Percentiles rank a stretch among this genome's conserved stretches.
Evolutionary conservation across 2,888 invertebrate genomes (phyloP).

Genomic region (Thecocarcelia acutangulata): DNA sequence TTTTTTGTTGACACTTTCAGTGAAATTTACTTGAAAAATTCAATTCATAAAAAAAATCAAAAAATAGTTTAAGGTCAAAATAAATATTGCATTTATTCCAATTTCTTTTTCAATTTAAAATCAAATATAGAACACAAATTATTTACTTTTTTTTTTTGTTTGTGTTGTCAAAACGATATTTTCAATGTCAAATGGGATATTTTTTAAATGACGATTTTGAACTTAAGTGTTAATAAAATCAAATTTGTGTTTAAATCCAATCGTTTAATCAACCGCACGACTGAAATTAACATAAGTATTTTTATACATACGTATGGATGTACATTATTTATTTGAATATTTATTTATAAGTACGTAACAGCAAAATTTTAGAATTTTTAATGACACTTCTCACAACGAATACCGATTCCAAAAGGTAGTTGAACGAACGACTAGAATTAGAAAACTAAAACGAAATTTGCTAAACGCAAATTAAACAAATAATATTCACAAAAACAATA

Average conservation of each 20-base stretch:
- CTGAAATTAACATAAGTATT: no score
- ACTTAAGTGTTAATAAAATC: neutral
- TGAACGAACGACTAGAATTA: slow-evolving; percentile 77
- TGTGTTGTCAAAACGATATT: slow-evolving; percentile 36
- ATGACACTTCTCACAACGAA: slow-evolving; percentile 32
- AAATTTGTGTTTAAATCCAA: slow-evolving; percentile 29
- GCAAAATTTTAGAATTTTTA: slow-evolving; percentile 11
- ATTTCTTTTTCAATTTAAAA: neutral
- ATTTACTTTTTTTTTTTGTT: neutral
- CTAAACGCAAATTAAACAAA: slow-evolving; percentile 67
- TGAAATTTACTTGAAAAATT: slow-evolving; percentile 1
- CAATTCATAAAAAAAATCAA: slow-evolving; percentile 33
- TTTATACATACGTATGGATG: no score
- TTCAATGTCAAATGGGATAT: slow-evolving; percentile 15
- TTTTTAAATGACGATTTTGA: slow-evolving; percentile 53
- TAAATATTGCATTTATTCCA: no score
- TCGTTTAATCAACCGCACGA: slow-evolving; percentile 14
- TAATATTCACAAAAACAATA: slow-evolving; percentile 66
- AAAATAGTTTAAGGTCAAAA: slow-evolving; percentile 67
- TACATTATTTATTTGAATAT: neutral
- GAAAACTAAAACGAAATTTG: slow-evolving; percentile 79
- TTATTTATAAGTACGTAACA: neutral
- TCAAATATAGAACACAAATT: slow-evolving; percentile 5
- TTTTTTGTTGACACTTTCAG: slow-evolving; percentile 18
- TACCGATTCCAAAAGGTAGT: slow-evolving; percentile 33